phyloP scores from a whole-genome alignment of 2,797 vertebrate genomes.

The Alosa sapidissima region DNA sequence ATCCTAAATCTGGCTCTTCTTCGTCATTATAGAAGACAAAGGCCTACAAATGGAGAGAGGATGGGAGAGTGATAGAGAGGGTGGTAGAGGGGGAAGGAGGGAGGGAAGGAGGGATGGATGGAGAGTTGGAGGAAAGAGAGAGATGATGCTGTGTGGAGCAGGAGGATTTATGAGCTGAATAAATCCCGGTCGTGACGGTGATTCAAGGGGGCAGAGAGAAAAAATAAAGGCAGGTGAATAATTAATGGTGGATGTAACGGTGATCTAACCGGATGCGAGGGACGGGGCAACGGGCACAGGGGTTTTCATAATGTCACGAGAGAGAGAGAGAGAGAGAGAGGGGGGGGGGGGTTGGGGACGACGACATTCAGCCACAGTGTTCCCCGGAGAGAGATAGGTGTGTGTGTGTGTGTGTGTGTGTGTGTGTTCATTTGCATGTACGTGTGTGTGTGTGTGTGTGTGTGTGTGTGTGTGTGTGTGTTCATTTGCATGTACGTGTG shows the following conservation, averaged over 20 bases:
- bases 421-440: neutral
- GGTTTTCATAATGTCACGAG: neutral
- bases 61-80: neutral
- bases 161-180: slow-evolving; percentile 14
- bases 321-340: neutral
- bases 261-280: slow-evolving; percentile 36
- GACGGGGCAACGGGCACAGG: neutral
- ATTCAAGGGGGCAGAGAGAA: slow-evolving; percentile 25
- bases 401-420: too few relatives aligned
- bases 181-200: neutral
- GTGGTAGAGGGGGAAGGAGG: neutral
- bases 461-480: slow-evolving; percentile 3
- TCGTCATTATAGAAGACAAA: slow-evolving; percentile 2
- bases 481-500: too few relatives aligned
- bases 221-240: slow-evolving; percentile 36
- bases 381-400: neutral
- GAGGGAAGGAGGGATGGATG: neutral
- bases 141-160: neutral
- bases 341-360: too few relatives aligned
- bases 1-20: neutral
- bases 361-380: neutral
- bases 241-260: slow-evolving; percentile 37
- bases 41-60: neutral
- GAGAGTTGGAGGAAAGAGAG: neutral
- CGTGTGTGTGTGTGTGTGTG: neutral